Evolutionary conservation across 1,140 invertebrate genomes (phyloP).

Genomic region (Drosophila jambulina): DNA sequence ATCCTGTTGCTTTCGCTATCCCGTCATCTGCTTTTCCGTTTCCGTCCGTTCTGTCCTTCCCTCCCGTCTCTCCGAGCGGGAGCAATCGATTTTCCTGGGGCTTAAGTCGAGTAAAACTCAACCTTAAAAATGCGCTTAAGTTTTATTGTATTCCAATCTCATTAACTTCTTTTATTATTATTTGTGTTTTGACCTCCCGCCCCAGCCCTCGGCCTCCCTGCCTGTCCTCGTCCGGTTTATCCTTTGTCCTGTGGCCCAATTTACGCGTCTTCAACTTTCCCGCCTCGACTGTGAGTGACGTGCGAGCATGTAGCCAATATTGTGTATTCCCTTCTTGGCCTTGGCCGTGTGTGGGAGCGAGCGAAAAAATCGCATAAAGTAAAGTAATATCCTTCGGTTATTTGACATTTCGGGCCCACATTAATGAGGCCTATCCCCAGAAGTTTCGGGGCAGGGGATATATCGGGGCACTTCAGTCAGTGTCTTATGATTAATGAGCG

Average conservation of each 20-base stretch:
- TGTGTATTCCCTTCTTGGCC: slow-evolving; percentile 13
- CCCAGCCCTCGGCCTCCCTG: background rate
- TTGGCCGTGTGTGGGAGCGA: slow-evolving; percentile 22
- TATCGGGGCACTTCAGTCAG: background rate
- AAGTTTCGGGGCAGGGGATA: background rate
- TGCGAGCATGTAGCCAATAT: slow-evolving; percentile 28
- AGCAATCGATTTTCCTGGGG: slow-evolving; percentile 67
- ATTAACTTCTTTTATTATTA: slow-evolving; percentile 82
- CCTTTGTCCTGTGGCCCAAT: slow-evolving; percentile 41
- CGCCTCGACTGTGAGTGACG: slow-evolving; percentile 37
- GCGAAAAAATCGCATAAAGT: slow-evolving; percentile 72
- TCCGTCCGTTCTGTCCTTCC: background rate
- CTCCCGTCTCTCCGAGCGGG: slow-evolving; percentile 4
- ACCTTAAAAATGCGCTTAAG: slow-evolving; percentile 75
- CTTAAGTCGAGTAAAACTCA: slow-evolving; percentile 69
- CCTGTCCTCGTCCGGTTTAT: background rate
- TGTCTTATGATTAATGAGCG: slow-evolving; percentile 41
- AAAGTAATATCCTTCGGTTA: slow-evolving; percentile 79
- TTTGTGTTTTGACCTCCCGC: slow-evolving; percentile 56
- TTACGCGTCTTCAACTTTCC: slow-evolving; percentile 41
- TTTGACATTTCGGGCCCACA: slow-evolving; percentile 68
- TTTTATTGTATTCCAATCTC: slow-evolving; percentile 82
- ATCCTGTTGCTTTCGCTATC: slow-evolving; percentile 41
- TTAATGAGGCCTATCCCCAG: slow-evolving; percentile 61
- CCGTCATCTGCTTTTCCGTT: slow-evolving; percentile 33